Base-by-base conservation (phyloP, 2,113 vertebrate genomes). In the Notothenia rossii region DNA sequence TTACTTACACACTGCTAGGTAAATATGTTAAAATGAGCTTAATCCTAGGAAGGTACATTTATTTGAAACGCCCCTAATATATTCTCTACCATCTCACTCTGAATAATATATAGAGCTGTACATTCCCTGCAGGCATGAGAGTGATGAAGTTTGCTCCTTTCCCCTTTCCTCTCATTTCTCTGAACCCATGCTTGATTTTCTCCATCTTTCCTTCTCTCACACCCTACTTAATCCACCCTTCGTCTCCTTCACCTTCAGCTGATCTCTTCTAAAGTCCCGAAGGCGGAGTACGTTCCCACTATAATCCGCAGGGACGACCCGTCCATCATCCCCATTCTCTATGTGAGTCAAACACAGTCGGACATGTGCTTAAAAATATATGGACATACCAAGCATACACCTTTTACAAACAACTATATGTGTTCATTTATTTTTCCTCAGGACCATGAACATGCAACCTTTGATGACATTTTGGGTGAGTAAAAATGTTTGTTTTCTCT, bases 251-350 rank as follows among this genome's bases (percentile, higher is more conserved):
- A 46, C 56, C 90, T 89, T 3, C 72, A 99, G 98, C 96, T 99
- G 85, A 99, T 99, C 93, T 99, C 98, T 48, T 99, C 98, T 75
- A 99, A 99, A 92, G 98, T 99, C 65, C 98, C 98, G 66, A 98
- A 98, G 93, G 98, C 98, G 0, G 98, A 99, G 85, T 99, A 99
- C 80, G 95, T 99, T 84, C 98, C 98, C 0, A 99, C 96, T 17
- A 98, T 99, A 88, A 97, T 99, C 89, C 96, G 97, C 86, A 95
- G 97, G 82, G 96, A 98, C 12, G 98, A 99, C 87, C 96, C 97
- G 0, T 98, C 98, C 70, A 97, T 99, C 95, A 99, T 99, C 86
- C 98, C 98, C 86, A 99, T 99, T 70, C 98, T 99, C 89, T 99
- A 99, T 0, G 98, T 99, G 90, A 98, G 98, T 95, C 11, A 0